Evolutionary conservation across 2,797 vertebrate genomes (phyloP).

Genomic region (Sebastes hubbsi): DNA sequence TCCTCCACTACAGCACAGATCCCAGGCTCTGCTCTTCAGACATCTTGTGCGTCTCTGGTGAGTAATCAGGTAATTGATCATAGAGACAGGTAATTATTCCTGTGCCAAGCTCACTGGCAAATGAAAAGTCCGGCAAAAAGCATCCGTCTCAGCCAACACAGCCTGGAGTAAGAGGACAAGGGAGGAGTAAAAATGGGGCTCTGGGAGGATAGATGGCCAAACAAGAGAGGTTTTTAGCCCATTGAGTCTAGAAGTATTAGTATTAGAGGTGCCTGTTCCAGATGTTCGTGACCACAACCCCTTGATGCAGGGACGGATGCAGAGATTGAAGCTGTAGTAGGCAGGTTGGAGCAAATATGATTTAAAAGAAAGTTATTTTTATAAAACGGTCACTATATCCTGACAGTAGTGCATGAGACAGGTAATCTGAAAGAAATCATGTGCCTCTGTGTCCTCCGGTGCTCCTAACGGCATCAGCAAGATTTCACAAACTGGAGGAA

Average conservation of each 20-base stretch:
- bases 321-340: background rate
- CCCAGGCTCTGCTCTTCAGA: conserved; percentile 58
- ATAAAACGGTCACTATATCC: no score
- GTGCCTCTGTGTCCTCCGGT: no score
- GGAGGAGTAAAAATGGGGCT: conserved; percentile 65
- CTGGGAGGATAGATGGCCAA: conserved; percentile 58
- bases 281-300: conserved; percentile 24
- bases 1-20: conserved; percentile 28
- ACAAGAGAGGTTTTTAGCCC: conserved; percentile 23
- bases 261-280: conserved; percentile 30
- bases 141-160: conserved; percentile 75
- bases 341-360: no score
- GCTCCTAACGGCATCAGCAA: no score
- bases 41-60: conserved; percentile 78
- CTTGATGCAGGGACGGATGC: background rate
- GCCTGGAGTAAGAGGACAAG: conserved; percentile 69
- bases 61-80: conserved; percentile 88
- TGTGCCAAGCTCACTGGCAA: conserved; percentile 80
- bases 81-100: conserved; percentile 86
- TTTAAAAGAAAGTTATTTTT: no score
- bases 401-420: no score
- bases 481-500: no score
- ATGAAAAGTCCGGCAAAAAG: conserved; percentile 77
- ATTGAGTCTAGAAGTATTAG: conserved; percentile 20
- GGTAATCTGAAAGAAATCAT: no score